A percentile compares a stretch with the other conserved stretches of the same genome.
Conservation (phyloP, 2,888 invertebrate species). For the Leptinotarsa rubiginosa region DNA sequence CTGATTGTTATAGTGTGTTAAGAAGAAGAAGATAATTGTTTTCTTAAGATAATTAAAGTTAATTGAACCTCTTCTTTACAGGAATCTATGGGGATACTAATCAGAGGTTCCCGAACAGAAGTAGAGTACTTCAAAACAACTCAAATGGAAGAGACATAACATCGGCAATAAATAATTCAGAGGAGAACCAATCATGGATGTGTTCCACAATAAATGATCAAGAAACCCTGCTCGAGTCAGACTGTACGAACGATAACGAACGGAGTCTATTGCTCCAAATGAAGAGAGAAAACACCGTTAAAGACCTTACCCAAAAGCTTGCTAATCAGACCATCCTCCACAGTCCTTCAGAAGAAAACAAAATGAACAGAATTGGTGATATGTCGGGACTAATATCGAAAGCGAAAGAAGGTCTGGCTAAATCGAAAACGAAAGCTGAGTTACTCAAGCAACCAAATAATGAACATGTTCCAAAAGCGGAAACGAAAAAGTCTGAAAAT, state of each 20-base stretch:
- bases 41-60: not conserved
- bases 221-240: slow-evolving; percentile 64
- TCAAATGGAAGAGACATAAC: slow-evolving; percentile 69
- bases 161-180: slow-evolving; percentile 70
- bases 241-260: slow-evolving; percentile 67
- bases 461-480: slow-evolving; percentile 73
- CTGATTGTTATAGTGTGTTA: too few relatives aligned
- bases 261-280: slow-evolving; percentile 75
- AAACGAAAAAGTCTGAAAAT: slow-evolving; percentile 89
- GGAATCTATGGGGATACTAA: slow-evolving; percentile 72
- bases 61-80: slow-evolving; percentile 55
- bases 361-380: slow-evolving; percentile 77
- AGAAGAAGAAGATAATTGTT: too few relatives aligned
- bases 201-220: slow-evolving; percentile 56
- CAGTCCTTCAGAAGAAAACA: slow-evolving; percentile 71
- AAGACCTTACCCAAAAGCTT: slow-evolving; percentile 88
- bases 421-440: slow-evolving; percentile 86
- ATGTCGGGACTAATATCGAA: slow-evolving; percentile 92
- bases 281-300: slow-evolving; percentile 87
- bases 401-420: slow-evolving; percentile 87
- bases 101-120: slow-evolving; percentile 73
- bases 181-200: slow-evolving; percentile 66
- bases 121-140: slow-evolving; percentile 64
- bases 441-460: slow-evolving; percentile 78
- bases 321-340: slow-evolving; percentile 76